Base-by-base conservation (phyloP, 2,888 invertebrate species). In the Helicoverpa assulta region DNA sequence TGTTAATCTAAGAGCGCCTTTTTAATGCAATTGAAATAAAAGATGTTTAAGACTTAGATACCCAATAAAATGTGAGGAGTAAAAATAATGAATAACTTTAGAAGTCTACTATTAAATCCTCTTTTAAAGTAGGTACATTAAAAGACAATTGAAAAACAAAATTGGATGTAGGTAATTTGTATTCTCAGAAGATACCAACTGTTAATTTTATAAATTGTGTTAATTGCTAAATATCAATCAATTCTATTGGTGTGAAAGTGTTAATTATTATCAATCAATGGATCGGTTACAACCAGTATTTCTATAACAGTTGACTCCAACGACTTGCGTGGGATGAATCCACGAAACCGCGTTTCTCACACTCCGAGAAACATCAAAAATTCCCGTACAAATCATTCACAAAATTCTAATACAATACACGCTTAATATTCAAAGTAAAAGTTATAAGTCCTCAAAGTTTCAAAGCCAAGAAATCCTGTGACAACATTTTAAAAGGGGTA, bases 401-500 rank as follows among this genome's bases (percentile, higher is more conserved):
- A n/a, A 56, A 50, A 26, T 40, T 66, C 62, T 59, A 10, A 53
- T 57, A 50, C n/a, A 67, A 67, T 57, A 80, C 53, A 60, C 70
- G 70, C 67, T 73, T 67, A 73, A 74, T 75, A 82, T 79, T 67
- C 64, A 72, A 83, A 85, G 78, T 80, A 77, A 78, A 81, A 86
- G 61, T 80, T 82, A 73, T 81, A 84, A 78, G 73, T 78, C 67
- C 63, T 83, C 79, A 76, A 80, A 72, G 70, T 84, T 79, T 84
- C 83, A 87, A 86, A 80, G 76, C 80, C 80, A 76, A 69, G 79
- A 72, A 69, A 85, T 88, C 88, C 88, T 89, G 89, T 84, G 89
- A 88, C 89, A 90, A 87, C 90, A 85, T 90, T 91, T 91, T 85
- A 92, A 92, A 93, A 93, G 90, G 91, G 91, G 91, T 90, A 70